phyloP scores from a whole-genome alignment of 2,888 invertebrate species.

The Andrena praecox region DNA sequence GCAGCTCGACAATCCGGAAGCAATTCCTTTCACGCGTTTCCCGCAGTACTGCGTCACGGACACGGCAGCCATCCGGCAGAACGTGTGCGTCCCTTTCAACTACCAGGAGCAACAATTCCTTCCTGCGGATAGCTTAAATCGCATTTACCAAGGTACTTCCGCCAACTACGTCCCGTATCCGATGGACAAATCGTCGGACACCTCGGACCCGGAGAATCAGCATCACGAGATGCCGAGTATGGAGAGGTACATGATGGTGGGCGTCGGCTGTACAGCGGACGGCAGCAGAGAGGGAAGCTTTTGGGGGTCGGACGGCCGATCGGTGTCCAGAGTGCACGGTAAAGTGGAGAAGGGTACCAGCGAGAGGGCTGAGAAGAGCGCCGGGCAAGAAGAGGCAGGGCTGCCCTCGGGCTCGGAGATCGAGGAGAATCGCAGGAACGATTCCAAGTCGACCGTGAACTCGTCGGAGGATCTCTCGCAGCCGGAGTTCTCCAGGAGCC shows the following conservation, averaged over 20 bases:
- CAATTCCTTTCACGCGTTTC: slow-evolving; percentile 62
- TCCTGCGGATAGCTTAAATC: slow-evolving; percentile 52
- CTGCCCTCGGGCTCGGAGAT: slow-evolving; percentile 4
- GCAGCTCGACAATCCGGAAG: slow-evolving; percentile 63
- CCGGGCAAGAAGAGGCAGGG: not conserved
- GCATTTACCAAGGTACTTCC: slow-evolving; percentile 57
- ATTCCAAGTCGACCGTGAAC: slow-evolving; percentile 34
- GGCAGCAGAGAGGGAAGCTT: slow-evolving; percentile 35
- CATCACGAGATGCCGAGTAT: slow-evolving; percentile 33
- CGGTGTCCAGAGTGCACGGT: slow-evolving; percentile 57
- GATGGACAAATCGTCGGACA: slow-evolving; percentile 61
- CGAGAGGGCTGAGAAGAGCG: slow-evolving; percentile 3
- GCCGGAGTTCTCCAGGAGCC: slow-evolving; percentile 41
- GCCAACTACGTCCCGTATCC: slow-evolving; percentile 56
- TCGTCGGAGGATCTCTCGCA: slow-evolving; percentile 34
- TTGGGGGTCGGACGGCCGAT: slow-evolving; percentile 52
- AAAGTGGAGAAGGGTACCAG: slow-evolving; percentile 10
- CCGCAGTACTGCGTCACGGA: slow-evolving; percentile 64
- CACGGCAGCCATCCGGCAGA: slow-evolving; percentile 52
- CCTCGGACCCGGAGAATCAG: slow-evolving; percentile 62
- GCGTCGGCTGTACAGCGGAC: slow-evolving; percentile 30
- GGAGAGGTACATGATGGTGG: slow-evolving; percentile 45
- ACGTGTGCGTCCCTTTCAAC: slow-evolving; percentile 65
- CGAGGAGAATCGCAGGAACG: not conserved
- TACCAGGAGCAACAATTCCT: slow-evolving; percentile 55